phyloP scores from a whole-genome alignment of 2,113 vertebrate genomes.

The Cynopterus brachyotis region DNA sequence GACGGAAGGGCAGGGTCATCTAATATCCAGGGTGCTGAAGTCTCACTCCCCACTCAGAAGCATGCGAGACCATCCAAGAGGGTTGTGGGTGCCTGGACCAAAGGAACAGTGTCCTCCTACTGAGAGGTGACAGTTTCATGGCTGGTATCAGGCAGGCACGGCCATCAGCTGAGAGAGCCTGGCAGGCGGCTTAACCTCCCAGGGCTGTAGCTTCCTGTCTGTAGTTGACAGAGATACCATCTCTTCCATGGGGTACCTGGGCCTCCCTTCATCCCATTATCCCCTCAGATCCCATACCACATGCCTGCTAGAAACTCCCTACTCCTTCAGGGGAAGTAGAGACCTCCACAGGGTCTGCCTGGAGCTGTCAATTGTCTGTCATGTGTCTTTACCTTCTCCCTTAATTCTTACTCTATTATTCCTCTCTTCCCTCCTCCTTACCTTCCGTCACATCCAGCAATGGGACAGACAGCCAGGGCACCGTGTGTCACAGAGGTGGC shows the following conservation, averaged over 20 bases:
- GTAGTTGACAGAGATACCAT: neutral
- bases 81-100: neutral
- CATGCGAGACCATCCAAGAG: neutral
- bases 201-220: neutral
- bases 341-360: neutral
- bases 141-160: neutral
- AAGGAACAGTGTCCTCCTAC: neutral
- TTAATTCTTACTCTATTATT: neutral
- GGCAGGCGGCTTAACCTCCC: neutral
- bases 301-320: neutral
- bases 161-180: neutral
- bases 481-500: neutral
- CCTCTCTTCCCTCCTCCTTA: neutral
- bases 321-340: neutral
- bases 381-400: neutral
- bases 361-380: no score
- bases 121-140: neutral
- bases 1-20: neutral
- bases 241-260: neutral
- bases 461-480: neutral
- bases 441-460: neutral
- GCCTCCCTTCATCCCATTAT: neutral
- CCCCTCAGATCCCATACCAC: neutral
- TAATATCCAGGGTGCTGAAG: accelerated
- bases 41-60: neutral